A percentile compares a stretch with the other conserved stretches of the same genome.
These are phyloP conservation scores for Byasa hedistus DNA, from an alignment of 2,888 invertebrate genomes.

Conservation along the genomic window DNA sequence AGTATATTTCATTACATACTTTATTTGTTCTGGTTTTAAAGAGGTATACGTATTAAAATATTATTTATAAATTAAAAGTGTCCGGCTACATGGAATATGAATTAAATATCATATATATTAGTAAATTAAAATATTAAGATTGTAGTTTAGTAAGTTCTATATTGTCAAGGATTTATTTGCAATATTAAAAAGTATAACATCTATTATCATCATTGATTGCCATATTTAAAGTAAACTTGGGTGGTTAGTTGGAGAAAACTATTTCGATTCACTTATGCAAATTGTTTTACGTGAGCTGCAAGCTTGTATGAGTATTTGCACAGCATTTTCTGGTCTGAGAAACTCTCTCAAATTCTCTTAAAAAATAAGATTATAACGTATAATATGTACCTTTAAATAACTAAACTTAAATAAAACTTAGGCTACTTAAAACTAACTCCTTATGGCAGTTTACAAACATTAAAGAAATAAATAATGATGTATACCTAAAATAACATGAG, in stretches of 20 bases:
- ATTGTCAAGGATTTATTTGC: not conserved
- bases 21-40: too few relatives aligned
- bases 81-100: too few relatives aligned
- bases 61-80: too few relatives aligned
- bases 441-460: constrained; percentile 68
- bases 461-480: constrained; percentile 65
- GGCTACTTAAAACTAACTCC: constrained; percentile 46
- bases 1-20: too few relatives aligned
- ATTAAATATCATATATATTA: too few relatives aligned
- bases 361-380: not conserved
- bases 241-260: too few relatives aligned
- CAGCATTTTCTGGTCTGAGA: too few relatives aligned
- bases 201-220: too few relatives aligned
- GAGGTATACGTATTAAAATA: too few relatives aligned
- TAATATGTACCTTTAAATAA: constrained; percentile 25
- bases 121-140: not conserved
- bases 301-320: not conserved
- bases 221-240: too few relatives aligned
- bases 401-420: constrained; percentile 18
- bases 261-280: too few relatives aligned
- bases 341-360: too few relatives aligned
- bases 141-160: not conserved
- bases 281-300: not conserved
- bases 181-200: not conserved
- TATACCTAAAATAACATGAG: constrained; percentile 34